phyloP scores from a whole-genome alignment of 2,113 vertebrate species.

The Tachycineta bicolor region DNA sequence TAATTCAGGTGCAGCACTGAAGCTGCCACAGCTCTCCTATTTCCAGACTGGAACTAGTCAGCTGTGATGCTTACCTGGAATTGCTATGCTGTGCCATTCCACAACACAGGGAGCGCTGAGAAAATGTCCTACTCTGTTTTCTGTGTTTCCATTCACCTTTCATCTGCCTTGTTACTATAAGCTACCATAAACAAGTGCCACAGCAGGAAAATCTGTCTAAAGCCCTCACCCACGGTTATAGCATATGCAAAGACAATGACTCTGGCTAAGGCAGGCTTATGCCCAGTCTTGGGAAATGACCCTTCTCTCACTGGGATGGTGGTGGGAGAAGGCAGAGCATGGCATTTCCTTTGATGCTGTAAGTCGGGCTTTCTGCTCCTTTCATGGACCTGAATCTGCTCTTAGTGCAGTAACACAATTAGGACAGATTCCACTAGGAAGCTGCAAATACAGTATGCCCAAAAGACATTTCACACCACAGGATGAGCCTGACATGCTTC shows the following conservation, averaged over 20 bases:
- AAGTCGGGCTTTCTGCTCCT: neutral
- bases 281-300: neutral
- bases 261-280: neutral
- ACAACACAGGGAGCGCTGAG: neutral
- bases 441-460: neutral
- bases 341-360: neutral
- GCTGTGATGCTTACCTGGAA: neutral
- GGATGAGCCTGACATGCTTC: neutral
- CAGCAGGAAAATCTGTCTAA: neutral
- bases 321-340: neutral
- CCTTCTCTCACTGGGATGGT: neutral
- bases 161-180: neutral
- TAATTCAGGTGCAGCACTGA: neutral
- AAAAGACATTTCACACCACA: neutral
- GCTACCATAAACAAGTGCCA: neutral
- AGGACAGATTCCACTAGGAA: neutral
- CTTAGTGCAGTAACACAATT: neutral
- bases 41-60: neutral
- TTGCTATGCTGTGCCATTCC: neutral
- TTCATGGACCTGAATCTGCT: neutral
- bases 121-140: neutral
- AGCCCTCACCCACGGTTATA: fast-evolving
- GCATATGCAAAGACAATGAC: neutral
- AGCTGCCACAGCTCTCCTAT: neutral
- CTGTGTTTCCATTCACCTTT: neutral